phyloP scores from a whole-genome alignment of 2,888 invertebrate species.

The Scaptomyza flava region DNA sequence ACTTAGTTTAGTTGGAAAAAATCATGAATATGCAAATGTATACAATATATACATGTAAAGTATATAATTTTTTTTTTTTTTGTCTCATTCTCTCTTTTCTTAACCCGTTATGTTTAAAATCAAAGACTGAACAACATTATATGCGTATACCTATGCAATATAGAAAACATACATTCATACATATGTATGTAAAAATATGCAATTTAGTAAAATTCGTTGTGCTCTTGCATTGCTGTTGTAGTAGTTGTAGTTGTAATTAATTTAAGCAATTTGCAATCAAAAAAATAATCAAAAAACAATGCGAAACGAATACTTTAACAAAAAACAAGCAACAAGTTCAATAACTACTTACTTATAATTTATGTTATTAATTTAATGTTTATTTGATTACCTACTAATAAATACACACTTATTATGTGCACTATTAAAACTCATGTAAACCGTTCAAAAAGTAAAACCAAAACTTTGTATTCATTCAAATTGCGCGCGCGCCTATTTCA shows the following conservation, averaged over 20 bases:
- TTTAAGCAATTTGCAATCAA: constrained; percentile 29
- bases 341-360: constrained; percentile 44
- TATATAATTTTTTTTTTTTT: constrained; percentile 25
- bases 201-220: constrained; percentile 55
- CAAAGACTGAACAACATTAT: constrained; percentile 71
- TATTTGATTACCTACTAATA: constrained; percentile 65
- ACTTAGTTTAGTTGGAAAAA: constrained; percentile 33
- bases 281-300: constrained; percentile 13
- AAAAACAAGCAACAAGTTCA: constrained; percentile 22
- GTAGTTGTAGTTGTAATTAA: constrained; percentile 44
- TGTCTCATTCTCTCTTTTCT: constrained; percentile 35
- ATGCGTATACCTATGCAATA: constrained; percentile 49
- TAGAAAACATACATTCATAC: constrained; percentile 21
- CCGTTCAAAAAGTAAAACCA: constrained; percentile 34
- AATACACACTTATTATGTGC: constrained; percentile 57
- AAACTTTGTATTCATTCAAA: neutral
- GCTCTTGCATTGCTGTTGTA: constrained; percentile 41
- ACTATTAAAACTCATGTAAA: constrained; percentile 61
- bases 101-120: constrained; percentile 73
- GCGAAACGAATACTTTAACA: constrained; percentile 11
- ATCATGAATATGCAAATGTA: constrained; percentile 15
- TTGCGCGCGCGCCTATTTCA: neutral
- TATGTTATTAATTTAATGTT: constrained; percentile 58
- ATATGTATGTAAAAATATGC: constrained; percentile 20
- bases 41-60: constrained; percentile 9